These are phyloP conservation scores for Diaperis boleti DNA, from an alignment of 2,888 invertebrate species.

Conservation along the genomic window DNA sequence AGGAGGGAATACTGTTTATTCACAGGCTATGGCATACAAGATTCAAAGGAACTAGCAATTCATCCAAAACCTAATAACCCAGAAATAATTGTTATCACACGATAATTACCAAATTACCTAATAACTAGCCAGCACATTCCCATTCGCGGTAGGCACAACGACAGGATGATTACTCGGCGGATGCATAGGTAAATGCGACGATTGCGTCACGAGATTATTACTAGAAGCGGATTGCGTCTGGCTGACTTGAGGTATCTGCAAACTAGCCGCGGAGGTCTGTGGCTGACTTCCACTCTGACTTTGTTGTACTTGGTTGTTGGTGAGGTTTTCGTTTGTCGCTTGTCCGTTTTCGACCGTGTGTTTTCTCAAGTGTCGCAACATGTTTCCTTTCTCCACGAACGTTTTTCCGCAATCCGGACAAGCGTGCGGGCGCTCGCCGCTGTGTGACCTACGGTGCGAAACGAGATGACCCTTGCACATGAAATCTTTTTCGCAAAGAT, in stretches of 20 bases:
- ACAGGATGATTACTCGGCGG: conserved; percentile 67
- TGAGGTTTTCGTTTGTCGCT: conserved; percentile 50
- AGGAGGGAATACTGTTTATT: conserved; percentile 40
- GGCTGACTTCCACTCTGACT: conserved; percentile 37
- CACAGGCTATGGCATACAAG: conserved; percentile 7
- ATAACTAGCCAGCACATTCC: conserved; percentile 68
- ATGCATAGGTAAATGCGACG: conserved; percentile 60
- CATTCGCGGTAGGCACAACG: conserved; percentile 70
- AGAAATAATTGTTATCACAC: conserved; percentile 21
- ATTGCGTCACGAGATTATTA: conserved; percentile 55
- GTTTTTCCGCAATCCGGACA: conserved; percentile 81
- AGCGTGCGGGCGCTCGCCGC: conserved; percentile 73
- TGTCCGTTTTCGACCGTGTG: conserved; percentile 71
- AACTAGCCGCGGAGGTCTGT: conserved; percentile 56
- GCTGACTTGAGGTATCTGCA: conserved; percentile 62
- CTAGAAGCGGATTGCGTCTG: conserved; percentile 58
- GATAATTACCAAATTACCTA: conserved; percentile 26
- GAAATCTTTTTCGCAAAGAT: conserved; percentile 87
- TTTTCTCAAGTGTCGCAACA: conserved; percentile 80
- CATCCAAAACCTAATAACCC: conserved; percentile 8
- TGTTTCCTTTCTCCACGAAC: conserved; percentile 85
- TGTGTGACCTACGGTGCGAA: conserved; percentile 85
- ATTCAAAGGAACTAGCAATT: not conserved
- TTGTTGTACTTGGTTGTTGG: conserved; percentile 35
- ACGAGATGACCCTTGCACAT: conserved; percentile 89